A percentile compares a stretch with the other conserved stretches of the same genome.
Conservation (phyloP, 2,888 invertebrate genomes). For the Neocrepidodera transversa region DNA sequence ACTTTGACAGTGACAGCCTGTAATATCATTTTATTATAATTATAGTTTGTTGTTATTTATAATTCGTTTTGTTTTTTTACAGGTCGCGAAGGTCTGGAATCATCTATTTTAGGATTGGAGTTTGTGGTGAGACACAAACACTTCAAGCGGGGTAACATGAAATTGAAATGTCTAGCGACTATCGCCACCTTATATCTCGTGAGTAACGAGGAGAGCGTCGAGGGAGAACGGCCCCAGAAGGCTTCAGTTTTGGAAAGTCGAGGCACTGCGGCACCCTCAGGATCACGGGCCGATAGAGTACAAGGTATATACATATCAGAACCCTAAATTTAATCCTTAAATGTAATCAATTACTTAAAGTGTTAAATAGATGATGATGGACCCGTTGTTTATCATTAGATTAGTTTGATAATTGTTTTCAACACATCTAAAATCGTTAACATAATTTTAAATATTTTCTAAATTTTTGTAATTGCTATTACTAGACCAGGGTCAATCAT, state of each 20-base stretch:
- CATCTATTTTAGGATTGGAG: constrained; percentile 78
- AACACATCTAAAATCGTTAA: too few species aligned
- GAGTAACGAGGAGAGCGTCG: constrained; percentile 87
- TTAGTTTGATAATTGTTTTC: too few species aligned
- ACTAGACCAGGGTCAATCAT: too few species aligned
- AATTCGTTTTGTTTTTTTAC: constrained; percentile 13
- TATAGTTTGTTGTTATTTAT: too few species aligned
- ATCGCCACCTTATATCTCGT: constrained; percentile 87
- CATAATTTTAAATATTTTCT: too few species aligned
- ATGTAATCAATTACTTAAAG: background rate
- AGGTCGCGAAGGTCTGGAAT: constrained; percentile 73
- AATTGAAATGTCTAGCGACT: constrained; percentile 87
- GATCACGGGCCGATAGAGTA: constrained; percentile 77
- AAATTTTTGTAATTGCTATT: too few species aligned
- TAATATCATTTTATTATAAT: too few species aligned
- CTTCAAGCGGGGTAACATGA: constrained; percentile 85
- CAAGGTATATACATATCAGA: constrained; percentile 67
- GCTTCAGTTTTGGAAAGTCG: constrained; percentile 80
- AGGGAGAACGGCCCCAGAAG: constrained; percentile 76
- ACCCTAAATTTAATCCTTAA: background rate
- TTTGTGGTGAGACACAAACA: constrained; percentile 82
- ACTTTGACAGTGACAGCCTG: too few species aligned
- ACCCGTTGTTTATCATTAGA: too few species aligned
- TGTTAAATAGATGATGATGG: too few species aligned
- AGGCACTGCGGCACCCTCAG: constrained; percentile 67